phyloP scores from a whole-genome alignment of 1,140 invertebrate species.

The Pogonognathellus flavescens region DNA sequence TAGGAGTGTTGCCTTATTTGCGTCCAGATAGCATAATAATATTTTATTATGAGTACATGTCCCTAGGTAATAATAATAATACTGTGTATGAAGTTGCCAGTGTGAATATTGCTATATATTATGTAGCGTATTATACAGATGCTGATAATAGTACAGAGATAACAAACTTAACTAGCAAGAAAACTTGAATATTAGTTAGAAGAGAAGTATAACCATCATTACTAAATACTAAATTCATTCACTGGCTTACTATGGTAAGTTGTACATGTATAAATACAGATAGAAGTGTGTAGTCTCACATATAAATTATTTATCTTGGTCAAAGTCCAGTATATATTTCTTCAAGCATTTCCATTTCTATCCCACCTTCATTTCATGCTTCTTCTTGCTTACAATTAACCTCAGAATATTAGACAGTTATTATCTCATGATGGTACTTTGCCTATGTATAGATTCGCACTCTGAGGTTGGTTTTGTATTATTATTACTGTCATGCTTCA shows the following conservation, averaged over 20 bases:
- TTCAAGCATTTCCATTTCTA: slow-evolving; percentile 27
- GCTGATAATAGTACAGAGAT: no score
- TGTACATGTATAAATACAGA: neutral
- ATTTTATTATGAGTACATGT: no score
- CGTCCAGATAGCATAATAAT: no score
- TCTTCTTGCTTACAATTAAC: slow-evolving; percentile 12
- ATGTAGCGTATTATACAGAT: no score
- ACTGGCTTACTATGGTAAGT: neutral
- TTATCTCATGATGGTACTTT: slow-evolving; percentile 2
- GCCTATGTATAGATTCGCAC: neutral
- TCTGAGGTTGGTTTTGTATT: no score
- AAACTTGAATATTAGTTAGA: no score
- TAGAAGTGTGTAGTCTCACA: neutral
- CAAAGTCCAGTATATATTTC: slow-evolving; percentile 17
- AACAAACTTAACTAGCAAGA: no score
- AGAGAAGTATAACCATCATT: no score
- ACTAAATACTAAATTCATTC: neutral
- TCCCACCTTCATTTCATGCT: slow-evolving; percentile 43
- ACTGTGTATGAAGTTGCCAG: no score
- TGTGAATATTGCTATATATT: no score
- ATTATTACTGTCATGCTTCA: slow-evolving; percentile 34
- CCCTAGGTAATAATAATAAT: no score
- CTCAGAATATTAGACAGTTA: slow-evolving; percentile 2
- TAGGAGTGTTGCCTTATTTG: no score
- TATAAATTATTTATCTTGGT: slow-evolving; percentile 39